A percentile compares a stretch with the other conserved stretches of the same genome.
Evolutionary conservation across 2,888 invertebrate species (phyloP).

Genomic region (Seira ritae): DNA sequence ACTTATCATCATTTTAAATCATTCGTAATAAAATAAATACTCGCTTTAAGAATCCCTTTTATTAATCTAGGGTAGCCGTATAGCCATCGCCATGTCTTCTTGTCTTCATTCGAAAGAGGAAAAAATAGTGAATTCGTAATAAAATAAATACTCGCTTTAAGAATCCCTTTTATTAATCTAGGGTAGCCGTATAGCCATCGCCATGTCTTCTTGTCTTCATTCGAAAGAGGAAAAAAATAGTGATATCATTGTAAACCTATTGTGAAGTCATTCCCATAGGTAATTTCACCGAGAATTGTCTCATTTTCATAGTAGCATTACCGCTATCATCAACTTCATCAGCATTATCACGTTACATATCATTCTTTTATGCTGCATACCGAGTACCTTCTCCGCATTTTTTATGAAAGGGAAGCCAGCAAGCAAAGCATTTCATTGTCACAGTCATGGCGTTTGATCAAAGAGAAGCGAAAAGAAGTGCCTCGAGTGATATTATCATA

Average conservation of each 20-base stretch:
- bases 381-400: too few species aligned
- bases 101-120: too few species aligned
- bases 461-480: slow-evolving; percentile 41
- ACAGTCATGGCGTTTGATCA: slow-evolving; percentile 51
- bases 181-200: too few species aligned
- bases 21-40: slow-evolving; percentile 9
- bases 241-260: too few species aligned
- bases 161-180: too few species aligned
- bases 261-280: neutral
- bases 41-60: too few species aligned
- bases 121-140: neutral
- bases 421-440: slow-evolving; percentile 43
- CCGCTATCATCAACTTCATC: slow-evolving; percentile 39
- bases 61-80: too few species aligned
- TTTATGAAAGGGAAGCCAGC: too few species aligned
- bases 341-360: slow-evolving; percentile 55
- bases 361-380: slow-evolving; percentile 30
- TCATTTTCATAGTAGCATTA: slow-evolving; percentile 41
- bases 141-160: slow-evolving; percentile 7
- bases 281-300: slow-evolving; percentile 45
- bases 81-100: too few species aligned
- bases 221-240: too few species aligned
- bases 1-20: slow-evolving; percentile 34
- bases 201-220: too few species aligned
- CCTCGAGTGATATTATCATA: slow-evolving; percentile 34